Percentiles rank a stretch among this genome's conserved stretches.
These are phyloP conservation scores for Steinernema khuongi DNA, from an alignment of 1,140 invertebrate genomes.

Conservation along the genomic window DNA sequence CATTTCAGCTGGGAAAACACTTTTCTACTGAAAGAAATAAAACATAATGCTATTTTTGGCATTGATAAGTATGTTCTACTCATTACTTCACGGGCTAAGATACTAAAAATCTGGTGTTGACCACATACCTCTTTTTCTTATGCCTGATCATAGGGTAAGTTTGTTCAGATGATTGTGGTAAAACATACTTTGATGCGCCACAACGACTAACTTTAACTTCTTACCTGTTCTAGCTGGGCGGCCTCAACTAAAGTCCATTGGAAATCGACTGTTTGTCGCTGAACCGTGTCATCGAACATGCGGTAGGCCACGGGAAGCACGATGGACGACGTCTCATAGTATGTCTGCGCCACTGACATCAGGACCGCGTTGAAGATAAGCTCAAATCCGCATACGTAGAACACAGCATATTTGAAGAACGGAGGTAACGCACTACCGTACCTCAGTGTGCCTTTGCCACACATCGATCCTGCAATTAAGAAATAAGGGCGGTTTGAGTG, in stretches of 20 bases:
- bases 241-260: not conserved
- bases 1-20: too few relatives aligned
- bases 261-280: not conserved
- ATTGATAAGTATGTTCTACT: too few relatives aligned
- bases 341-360: not conserved
- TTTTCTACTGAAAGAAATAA: too few relatives aligned
- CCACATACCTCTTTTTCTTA: too few relatives aligned
- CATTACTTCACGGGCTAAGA: too few relatives aligned
- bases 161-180: too few relatives aligned
- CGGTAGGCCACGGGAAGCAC: not conserved
- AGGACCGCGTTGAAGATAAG: not conserved
- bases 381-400: conserved; percentile 6
- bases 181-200: too few relatives aligned
- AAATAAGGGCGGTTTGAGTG: not conserved
- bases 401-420: not conserved
- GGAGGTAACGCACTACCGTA: not conserved
- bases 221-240: not conserved
- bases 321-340: not conserved
- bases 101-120: too few relatives aligned
- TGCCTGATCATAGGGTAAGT: too few relatives aligned
- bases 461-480: not conserved
- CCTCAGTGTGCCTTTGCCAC: not conserved
- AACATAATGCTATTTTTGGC: too few relatives aligned
- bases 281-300: not conserved
- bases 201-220: too few relatives aligned